Conservation (phyloP, 2,113 vertebrate genomes). For the Carollia perspicillata region DNA sequence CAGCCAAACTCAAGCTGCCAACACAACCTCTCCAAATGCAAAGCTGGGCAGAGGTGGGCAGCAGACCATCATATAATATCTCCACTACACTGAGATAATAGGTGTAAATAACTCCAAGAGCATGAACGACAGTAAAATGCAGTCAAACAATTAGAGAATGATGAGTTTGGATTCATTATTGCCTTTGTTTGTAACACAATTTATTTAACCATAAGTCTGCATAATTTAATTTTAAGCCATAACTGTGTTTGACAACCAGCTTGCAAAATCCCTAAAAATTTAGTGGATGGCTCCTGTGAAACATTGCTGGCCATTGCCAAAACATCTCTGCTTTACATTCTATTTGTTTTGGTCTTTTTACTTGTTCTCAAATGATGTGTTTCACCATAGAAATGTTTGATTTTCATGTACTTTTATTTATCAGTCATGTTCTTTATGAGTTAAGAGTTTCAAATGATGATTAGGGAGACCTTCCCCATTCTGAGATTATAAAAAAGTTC, state of each 20-base stretch:
- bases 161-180: background rate
- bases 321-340: background rate
- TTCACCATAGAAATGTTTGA: background rate
- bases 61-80: background rate
- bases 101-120: background rate
- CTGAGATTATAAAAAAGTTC: background rate
- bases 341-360: background rate
- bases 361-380: background rate
- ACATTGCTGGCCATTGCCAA: background rate
- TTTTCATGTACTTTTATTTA: background rate
- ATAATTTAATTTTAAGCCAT: conserved; percentile 2
- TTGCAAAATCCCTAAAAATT: conserved; percentile 21
- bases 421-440: background rate
- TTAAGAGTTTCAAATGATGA: conserved; percentile 7
- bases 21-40: background rate
- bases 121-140: background rate
- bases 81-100: background rate
- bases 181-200: background rate
- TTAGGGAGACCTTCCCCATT: background rate
- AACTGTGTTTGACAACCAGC: background rate
- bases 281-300: background rate
- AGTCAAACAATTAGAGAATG: conserved; percentile 13
- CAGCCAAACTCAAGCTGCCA: background rate
- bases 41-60: background rate
- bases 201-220: background rate